Percentiles rank a stretch among this genome's conserved stretches.
Conservation (phyloP, 2,888 invertebrate species). For the Tinea semifulvella region DNA sequence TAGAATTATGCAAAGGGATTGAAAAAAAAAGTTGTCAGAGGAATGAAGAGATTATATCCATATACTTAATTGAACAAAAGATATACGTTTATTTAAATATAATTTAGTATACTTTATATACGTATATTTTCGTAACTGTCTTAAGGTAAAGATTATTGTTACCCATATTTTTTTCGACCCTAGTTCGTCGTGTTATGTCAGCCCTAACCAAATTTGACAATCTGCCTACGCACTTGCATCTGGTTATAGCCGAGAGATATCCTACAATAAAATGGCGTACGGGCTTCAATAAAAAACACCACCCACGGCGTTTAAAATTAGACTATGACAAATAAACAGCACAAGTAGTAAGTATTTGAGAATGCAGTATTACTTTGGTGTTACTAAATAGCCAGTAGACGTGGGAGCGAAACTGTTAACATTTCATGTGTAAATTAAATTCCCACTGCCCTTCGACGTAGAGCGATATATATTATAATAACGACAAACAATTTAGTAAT, state of each 20-base stretch:
- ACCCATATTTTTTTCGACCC: too few relatives aligned
- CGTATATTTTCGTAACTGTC: too few relatives aligned
- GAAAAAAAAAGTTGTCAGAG: too few relatives aligned
- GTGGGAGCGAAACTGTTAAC: constrained; percentile 6
- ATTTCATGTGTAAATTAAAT: constrained; percentile 7
- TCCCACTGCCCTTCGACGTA: neutral
- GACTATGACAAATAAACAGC: constrained; percentile 12
- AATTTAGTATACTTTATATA: too few relatives aligned
- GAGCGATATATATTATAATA: neutral
- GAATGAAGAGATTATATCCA: too few relatives aligned
- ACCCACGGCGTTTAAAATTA: constrained; percentile 12
- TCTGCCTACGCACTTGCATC: neutral
- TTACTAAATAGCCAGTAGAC: constrained; percentile 7
- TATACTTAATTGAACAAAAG: too few relatives aligned
- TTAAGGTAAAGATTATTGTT: too few relatives aligned
- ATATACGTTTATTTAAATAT: too few relatives aligned
- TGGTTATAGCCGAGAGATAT: constrained; percentile 4
- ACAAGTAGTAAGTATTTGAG: neutral
- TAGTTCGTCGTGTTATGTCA: too few relatives aligned
- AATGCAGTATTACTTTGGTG: constrained; percentile 9
- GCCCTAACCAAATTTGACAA: neutral
- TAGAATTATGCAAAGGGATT: too few relatives aligned
- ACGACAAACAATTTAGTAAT: neutral
- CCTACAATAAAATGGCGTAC: constrained; percentile 1
- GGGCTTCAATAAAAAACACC: constrained; percentile 6